phyloP scores from a whole-genome alignment of 2,888 invertebrate genomes.

The Scotopteryx bipunctaria region DNA sequence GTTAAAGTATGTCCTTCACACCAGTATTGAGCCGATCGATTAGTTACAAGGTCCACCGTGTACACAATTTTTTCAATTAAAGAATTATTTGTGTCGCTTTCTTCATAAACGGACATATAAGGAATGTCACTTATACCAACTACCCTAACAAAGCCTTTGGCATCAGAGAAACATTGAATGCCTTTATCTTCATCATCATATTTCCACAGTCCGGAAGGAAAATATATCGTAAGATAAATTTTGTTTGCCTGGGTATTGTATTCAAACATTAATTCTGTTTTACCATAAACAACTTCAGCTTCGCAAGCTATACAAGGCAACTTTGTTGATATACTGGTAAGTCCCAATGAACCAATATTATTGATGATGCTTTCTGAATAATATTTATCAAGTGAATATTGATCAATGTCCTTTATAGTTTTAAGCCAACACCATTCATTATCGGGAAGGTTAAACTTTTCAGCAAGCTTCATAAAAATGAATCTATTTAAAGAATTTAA shows the following conservation, averaged over 20 bases:
- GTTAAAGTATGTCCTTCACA: constrained; percentile 84
- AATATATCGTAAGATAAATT: constrained; percentile 80
- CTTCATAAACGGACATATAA: constrained; percentile 40
- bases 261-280: constrained; percentile 65
- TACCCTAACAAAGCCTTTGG: constrained; percentile 74
- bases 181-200: constrained; percentile 70
- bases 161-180: constrained; percentile 85
- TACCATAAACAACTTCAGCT: constrained; percentile 51
- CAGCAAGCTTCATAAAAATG: constrained; percentile 64
- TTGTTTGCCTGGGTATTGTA: constrained; percentile 54
- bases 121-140: constrained; percentile 69
- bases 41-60: constrained; percentile 73
- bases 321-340: constrained; percentile 44
- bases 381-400: not conserved
- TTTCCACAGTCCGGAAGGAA: constrained; percentile 80
- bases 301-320: constrained; percentile 73
- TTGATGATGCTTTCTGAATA: constrained; percentile 57
- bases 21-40: constrained; percentile 85
- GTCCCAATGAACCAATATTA: constrained; percentile 54
- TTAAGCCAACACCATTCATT: constrained; percentile 68
- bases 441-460: constrained; percentile 46
- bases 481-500: constrained; percentile 52
- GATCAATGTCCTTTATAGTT: constrained; percentile 20
- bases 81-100: constrained; percentile 20
- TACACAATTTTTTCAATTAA: constrained; percentile 71